Evolutionary conservation across 37 sponge, comb jelly and placozoan genomes (phyloP), one percentile per base, ranked within the genome.

Genomic region (Crambe crambe): DNA sequence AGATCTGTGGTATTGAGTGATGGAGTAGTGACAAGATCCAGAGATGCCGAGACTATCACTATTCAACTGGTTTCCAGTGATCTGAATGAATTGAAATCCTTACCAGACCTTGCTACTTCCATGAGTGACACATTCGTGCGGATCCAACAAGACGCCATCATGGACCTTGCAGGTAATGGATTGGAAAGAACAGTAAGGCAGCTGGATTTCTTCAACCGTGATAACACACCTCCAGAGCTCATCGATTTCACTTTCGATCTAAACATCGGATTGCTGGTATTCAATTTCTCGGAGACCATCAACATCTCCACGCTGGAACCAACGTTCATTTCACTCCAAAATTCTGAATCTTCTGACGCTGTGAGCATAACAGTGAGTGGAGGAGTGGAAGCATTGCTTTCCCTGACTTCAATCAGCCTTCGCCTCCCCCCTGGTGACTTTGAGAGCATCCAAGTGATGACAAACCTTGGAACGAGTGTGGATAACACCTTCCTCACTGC

Each of bases 121-220:
- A 31, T 26, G 25, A 79, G 57, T 26, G 79, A 83, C 58, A 87
- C 85, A 22, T 96, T 58, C 42, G 36, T 96, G 17, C 62, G 67
- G 65, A 70, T 96, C 32, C 57, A 38, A 37, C 61, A 68, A 31
- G 68, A 84, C 69, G 64, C 91, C 29, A 72, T 92, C 9, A 41
- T 84, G 25, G 97, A 96, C 81, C 70, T 93, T 51, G 86, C 86
- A 57, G 86, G 75, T 29, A 96, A 96, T 86, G 90, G 87, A n/a
- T 56, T 91, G 54, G 54, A 77, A 42, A 64, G 79, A 58, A 66
- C 87, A 21, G 32, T 59, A 65, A 23, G 51, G 12, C 61, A 68
- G 47, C 77, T 76, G 40, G 79, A 73, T 74, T 42, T 41, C 6
- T 63, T 91, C 25, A 77, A 60, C 43, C 68, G 80, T 73, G 95